These are phyloP conservation scores for Halisarca cf. caerulea DNA, from an alignment of 37 sponge, comb jelly and placozoan genomes.

Conservation along the genomic window DNA sequence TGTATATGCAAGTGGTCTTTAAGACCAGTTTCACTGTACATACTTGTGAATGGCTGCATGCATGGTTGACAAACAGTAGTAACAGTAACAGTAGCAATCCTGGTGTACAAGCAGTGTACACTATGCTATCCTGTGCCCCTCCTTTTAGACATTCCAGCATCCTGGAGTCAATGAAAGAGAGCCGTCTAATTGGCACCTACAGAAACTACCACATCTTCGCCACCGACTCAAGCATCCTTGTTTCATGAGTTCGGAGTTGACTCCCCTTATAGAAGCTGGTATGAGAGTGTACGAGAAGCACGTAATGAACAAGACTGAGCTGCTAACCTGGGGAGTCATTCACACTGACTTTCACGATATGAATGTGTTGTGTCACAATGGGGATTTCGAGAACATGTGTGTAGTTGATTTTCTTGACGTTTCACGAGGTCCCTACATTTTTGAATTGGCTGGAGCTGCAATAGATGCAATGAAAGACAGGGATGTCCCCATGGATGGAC, in stretches of 20 bases:
- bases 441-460: slow-evolving; percentile 1
- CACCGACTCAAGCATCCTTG: neutral
- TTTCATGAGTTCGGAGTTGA: neutral
- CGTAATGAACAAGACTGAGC: neutral
- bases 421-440: neutral
- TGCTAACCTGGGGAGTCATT: neutral
- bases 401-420: slow-evolving; percentile 20
- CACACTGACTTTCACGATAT: slow-evolving; percentile 16
- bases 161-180: slow-evolving; percentile 3
- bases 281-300: slow-evolving; percentile 7
- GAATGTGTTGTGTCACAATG: neutral
- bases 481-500: neutral
- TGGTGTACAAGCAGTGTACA: no score
- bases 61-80: no score
- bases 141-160: neutral
- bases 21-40: no score
- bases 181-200: slow-evolving; percentile 3
- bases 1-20: no score
- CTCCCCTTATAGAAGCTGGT: neutral
- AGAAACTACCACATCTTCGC: neutral
- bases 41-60: no score
- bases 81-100: no score
- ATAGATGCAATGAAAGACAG: neutral
- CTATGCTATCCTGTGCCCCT: no score
- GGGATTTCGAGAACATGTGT: neutral